phyloP scores from a whole-genome alignment of 2,797 vertebrate species.

The Rhinoraja longicauda region DNA sequence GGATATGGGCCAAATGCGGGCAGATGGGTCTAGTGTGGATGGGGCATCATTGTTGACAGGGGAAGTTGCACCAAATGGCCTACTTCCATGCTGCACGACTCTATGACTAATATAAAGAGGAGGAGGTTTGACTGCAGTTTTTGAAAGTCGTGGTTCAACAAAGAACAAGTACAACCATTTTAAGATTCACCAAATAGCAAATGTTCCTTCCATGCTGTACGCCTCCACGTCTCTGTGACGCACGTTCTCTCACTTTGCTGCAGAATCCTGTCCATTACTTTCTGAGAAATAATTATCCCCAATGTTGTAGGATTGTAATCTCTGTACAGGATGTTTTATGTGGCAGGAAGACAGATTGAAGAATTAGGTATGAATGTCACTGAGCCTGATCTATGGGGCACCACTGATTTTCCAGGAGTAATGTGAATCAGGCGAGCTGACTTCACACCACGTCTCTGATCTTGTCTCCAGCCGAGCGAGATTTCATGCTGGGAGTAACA shows the following conservation, averaged over 20 bases:
- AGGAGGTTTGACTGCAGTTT: no score
- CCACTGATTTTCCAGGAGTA: not conserved
- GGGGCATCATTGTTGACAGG: no score
- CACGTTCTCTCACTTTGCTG: no score
- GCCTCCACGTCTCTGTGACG: not conserved
- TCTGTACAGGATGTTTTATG: no score
- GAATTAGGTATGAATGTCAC: not conserved
- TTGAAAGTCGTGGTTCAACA: not conserved
- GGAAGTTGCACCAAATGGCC: no score
- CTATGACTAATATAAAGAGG: no score
- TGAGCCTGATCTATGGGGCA: not conserved
- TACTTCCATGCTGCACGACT: no score
- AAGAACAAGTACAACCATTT: not conserved
- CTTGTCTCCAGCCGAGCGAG: not conserved
- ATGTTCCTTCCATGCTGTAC: not conserved
- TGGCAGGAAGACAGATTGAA: not conserved
- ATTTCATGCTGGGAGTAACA: not conserved
- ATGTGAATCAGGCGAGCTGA: not conserved
- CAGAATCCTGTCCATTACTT: not conserved
- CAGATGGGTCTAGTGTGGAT: no score
- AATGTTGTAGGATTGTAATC: not conserved
- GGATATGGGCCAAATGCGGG: no score
- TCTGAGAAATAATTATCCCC: not conserved
- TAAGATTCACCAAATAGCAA: not conserved
- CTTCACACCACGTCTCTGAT: not conserved